phyloP scores from a whole-genome alignment of 2,797 vertebrate genomes.

The Brachyrhaphis roseni region DNA sequence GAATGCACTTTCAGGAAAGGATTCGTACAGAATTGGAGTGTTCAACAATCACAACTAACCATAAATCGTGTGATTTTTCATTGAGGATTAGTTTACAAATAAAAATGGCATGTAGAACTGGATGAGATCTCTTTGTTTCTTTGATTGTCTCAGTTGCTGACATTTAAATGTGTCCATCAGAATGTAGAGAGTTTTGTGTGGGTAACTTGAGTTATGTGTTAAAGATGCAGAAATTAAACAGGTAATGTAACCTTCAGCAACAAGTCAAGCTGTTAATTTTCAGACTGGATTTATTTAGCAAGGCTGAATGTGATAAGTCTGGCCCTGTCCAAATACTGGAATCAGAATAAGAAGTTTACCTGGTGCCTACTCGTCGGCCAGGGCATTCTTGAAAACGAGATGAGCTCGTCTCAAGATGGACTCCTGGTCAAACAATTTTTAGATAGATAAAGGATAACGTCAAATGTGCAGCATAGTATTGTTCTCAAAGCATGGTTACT shows the following conservation, averaged over 20 bases:
- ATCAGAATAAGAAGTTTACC: slow-evolving; percentile 87
- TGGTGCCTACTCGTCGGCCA: slow-evolving; percentile 88
- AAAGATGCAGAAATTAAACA: slow-evolving; percentile 67
- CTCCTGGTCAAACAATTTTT: slow-evolving; percentile 90
- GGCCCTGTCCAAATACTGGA: slow-evolving; percentile 78
- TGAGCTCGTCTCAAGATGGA: slow-evolving; percentile 90
- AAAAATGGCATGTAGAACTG: slow-evolving; percentile 63
- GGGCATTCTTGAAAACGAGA: slow-evolving; percentile 90
- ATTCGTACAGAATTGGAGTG: slow-evolving; percentile 59
- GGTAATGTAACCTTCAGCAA: slow-evolving; percentile 64
- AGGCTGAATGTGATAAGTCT: slow-evolving; percentile 70
- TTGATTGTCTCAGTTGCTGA: slow-evolving; percentile 64
- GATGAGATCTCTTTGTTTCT: slow-evolving; percentile 65
- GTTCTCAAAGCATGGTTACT: slow-evolving; percentile 83
- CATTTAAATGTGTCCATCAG: slow-evolving; percentile 61
- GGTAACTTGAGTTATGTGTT: slow-evolving; percentile 65
- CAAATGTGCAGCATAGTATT: slow-evolving; percentile 85
- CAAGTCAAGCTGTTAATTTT: slow-evolving; percentile 67
- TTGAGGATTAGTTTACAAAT: slow-evolving; percentile 29
- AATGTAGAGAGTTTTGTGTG: slow-evolving; percentile 59
- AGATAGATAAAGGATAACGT: slow-evolving; percentile 87
- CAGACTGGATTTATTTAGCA: slow-evolving; percentile 73
- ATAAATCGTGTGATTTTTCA: slow-evolving; percentile 56
- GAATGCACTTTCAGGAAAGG: slow-evolving; percentile 65
- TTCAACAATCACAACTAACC: slow-evolving; percentile 45